Base-by-base conservation (phyloP, 2,797 vertebrate genomes). In the Lepus oiostolus region DNA sequence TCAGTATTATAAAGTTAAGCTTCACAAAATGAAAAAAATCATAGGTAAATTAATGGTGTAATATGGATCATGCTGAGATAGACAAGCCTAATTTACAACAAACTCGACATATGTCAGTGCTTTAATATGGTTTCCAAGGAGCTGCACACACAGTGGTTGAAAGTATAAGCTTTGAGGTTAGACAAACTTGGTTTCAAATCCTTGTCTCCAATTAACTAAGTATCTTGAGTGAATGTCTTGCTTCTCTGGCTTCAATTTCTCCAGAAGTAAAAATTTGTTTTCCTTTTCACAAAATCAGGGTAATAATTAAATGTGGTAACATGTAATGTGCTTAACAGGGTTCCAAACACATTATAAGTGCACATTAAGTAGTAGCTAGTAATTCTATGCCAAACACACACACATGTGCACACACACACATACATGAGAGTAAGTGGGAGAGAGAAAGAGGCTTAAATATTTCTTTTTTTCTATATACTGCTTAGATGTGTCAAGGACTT, bases 201-300 rank as follows among this genome's bases (percentile, higher is more conserved):
- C 81, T 35, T 21, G 38, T 72, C 42, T 8, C 17, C 42, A 6
- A 30, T 87, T 91, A 63, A 38, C 10, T 71, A 62, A 60, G 32
- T 28, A 86, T 4, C 28, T 47, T 67, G 16, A 47, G 16, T n/a
- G 72, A 79, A 26, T 94, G 42, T 12, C 84, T 86, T 80, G 4
- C 4, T 72, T 94, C 30, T 72, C 16, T 91, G 17, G 5, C 14
- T n/a, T 92, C 17, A 28, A 22, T 90, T 92, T 93, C 72, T 85
- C 88, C 35, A 28, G 50, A 70, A 91, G 72, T 94, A 42, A n/a
- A 60, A 32, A 19, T 5, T 19, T 82, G 22, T 65, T 10, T 87
- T 63, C 26, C 42, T 67, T 21, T 24, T 50, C 42, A 68, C 1
- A 35, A 77, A 76, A 38, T 85, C 24, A 90, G 47, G 22, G 3